Conservation (phyloP, 2,888 invertebrate genomes). For the Agriopis marginaria region DNA sequence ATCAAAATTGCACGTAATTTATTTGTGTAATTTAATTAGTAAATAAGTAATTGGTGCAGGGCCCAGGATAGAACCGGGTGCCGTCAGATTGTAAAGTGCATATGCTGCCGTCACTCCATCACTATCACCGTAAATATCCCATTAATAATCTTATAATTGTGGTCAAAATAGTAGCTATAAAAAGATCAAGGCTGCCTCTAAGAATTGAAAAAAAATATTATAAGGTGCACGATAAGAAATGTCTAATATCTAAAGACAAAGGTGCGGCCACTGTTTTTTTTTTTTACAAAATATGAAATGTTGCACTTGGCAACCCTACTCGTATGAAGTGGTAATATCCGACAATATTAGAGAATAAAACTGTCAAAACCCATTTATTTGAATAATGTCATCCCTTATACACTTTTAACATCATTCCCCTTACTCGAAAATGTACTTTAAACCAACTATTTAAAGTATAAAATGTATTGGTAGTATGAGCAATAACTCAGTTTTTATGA, state of each 20-base stretch:
- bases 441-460: conserved; percentile 11
- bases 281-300: background rate
- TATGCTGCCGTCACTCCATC: too few relatives aligned
- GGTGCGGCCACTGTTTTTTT: background rate
- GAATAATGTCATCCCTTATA: conserved; percentile 66
- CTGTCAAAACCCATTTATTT: conserved; percentile 79
- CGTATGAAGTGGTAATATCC: conserved; percentile 49
- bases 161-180: background rate
- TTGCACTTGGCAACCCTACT: conserved; percentile 32
- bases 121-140: too few relatives aligned
- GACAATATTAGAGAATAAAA: conserved; percentile 74
- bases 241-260: background rate
- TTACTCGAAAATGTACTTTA: conserved; percentile 26
- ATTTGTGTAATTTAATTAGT: too few relatives aligned
- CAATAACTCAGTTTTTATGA: conserved; percentile 57
- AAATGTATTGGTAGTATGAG: background rate
- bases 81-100: too few relatives aligned
- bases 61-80: too few relatives aligned
- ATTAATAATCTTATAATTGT: too few relatives aligned
- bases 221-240: too few relatives aligned
- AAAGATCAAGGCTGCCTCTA: too few relatives aligned
- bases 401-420: conserved; percentile 37
- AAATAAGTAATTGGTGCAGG: too few relatives aligned
- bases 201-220: too few relatives aligned
- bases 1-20: too few relatives aligned